phyloP scores from a whole-genome alignment of 2,113 vertebrate species.

The Phycodurus eques region DNA sequence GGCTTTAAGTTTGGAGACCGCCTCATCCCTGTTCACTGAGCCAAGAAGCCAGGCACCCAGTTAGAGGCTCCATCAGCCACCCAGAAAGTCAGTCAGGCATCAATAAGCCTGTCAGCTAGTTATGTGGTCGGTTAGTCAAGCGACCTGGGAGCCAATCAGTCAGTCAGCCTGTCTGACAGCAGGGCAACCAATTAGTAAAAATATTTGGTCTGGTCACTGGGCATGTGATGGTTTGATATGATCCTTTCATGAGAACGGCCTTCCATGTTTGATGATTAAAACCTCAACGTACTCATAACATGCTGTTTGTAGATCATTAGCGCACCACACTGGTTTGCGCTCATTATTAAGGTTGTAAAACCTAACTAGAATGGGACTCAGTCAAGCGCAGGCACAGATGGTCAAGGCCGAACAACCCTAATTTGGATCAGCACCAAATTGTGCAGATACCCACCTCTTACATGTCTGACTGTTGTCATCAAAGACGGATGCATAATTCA shows the following conservation, averaged over 20 bases:
- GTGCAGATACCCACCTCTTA: neutral
- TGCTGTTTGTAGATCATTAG: conserved; percentile 19
- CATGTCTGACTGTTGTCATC: neutral
- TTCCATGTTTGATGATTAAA: conserved; percentile 7
- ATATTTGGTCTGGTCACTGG: conserved; percentile 21
- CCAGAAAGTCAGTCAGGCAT: conserved; percentile 47
- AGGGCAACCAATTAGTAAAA: conserved; percentile 42
- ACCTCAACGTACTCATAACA: conserved; percentile 4
- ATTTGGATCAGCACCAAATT: neutral
- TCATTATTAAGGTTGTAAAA: neutral
- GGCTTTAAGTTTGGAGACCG: conserved; percentile 39
- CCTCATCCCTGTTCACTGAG: conserved; percentile 37
- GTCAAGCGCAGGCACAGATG: conserved; percentile 4
- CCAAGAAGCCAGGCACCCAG: conserved; percentile 36
- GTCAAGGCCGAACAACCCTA: neutral
- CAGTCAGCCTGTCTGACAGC: conserved; percentile 35
- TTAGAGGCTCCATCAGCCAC: conserved; percentile 45
- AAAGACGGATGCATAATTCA: neutral
- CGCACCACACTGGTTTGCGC: neutral
- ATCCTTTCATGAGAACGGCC: neutral
- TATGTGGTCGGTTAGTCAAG: conserved; percentile 63
- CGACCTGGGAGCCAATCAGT: conserved; percentile 43
- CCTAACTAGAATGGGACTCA: neutral
- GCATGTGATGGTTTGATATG: conserved; percentile 9
- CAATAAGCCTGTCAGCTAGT: conserved; percentile 60